phyloP scores from a whole-genome alignment of 2,113 vertebrate species.

The Orycteropus afer region DNA sequence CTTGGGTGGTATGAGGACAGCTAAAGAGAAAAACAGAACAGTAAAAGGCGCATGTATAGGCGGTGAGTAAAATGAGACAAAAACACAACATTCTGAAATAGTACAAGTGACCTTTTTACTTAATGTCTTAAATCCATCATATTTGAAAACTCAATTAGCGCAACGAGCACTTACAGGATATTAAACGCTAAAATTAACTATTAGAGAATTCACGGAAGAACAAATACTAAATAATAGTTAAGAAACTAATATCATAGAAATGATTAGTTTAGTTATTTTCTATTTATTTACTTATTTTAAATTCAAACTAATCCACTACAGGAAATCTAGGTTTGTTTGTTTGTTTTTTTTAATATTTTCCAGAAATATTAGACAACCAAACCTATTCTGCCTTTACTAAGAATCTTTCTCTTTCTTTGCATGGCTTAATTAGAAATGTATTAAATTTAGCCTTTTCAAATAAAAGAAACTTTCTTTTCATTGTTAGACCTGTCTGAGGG shows the following conservation, averaged over 20 bases:
- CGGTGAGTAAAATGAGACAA: conserved; percentile 78
- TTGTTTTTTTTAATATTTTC: neutral
- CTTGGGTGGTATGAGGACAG: conserved; percentile 83
- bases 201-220: neutral
- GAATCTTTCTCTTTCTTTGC: neutral
- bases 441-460: conserved; percentile 26
- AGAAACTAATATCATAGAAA: conserved; percentile 48
- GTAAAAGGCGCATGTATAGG: conserved; percentile 81
- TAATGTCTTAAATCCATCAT: conserved; percentile 32
- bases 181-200: conserved; percentile 46
- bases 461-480: neutral
- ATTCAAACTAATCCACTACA: neutral
- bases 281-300: conserved; percentile 45
- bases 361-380: neutral
- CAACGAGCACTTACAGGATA: conserved; percentile 26
- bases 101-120: conserved; percentile 77
- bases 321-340: neutral
- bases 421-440: neutral
- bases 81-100: conserved; percentile 76
- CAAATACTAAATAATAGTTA: neutral
- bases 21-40: conserved; percentile 88
- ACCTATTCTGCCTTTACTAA: conserved; percentile 20
- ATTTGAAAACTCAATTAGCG: conserved; percentile 61
- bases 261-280: conserved; percentile 56
- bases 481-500: neutral